Conservation (phyloP, 1,140 invertebrate genomes). For the Myzus persicae region DNA sequence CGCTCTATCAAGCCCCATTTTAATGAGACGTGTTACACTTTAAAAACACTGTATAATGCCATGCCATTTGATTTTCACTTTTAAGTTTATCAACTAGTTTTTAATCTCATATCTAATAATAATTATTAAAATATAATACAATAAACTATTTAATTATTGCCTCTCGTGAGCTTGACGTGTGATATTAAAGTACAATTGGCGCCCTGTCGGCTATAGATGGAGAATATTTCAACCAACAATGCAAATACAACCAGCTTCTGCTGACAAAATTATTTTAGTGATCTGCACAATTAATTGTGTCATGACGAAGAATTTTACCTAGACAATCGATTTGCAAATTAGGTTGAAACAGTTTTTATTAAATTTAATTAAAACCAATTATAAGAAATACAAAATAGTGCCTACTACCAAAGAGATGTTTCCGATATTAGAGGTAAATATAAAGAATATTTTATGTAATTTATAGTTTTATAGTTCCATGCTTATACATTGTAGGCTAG, state of each 20-base stretch:
- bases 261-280: background rate
- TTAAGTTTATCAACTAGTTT: background rate
- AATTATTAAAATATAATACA: background rate
- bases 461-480: background rate
- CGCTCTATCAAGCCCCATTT: too few species aligned
- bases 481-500: too few species aligned
- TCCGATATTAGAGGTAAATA: background rate
- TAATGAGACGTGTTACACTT: background rate
- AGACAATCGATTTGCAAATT: too few species aligned
- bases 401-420: background rate
- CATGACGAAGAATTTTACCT: background rate
- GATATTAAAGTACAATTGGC: background rate
- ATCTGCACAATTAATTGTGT: too few species aligned
- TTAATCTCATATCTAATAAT: background rate
- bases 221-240: background rate
- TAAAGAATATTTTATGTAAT: background rate
- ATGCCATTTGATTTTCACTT: background rate
- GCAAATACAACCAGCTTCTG: background rate
- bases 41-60: background rate
- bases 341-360: too few species aligned
- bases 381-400: background rate
- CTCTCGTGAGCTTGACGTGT: background rate
- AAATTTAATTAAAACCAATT: background rate
- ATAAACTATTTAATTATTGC: background rate
- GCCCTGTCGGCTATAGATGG: background rate